Evolutionary conservation across 2,797 vertebrate genomes (phyloP).

Genomic region (Garrulus glandarius): DNA sequence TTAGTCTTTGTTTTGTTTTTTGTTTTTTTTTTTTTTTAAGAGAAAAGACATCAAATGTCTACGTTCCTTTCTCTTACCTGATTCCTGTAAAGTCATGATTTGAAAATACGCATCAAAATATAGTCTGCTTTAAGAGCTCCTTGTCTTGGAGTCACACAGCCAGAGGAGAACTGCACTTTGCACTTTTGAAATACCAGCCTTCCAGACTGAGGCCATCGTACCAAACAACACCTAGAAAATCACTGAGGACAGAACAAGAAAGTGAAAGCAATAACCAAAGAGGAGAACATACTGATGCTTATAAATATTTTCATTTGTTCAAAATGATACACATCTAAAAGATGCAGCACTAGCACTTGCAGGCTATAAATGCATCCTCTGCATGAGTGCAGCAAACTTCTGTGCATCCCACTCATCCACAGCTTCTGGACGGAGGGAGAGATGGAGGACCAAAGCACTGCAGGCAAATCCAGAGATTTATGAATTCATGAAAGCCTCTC

Average conservation of each 20-base stretch:
- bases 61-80: not conserved
- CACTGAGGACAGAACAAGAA: not conserved
- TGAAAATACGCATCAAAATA: not conserved
- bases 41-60: not conserved
- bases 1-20: rapidly evolving
- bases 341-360: not conserved
- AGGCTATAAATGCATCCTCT: not conserved
- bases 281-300: rapidly evolving
- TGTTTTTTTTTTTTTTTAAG: not conserved
- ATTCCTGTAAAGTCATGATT: not conserved
- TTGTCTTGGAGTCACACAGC: not conserved
- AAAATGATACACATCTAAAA: not conserved
- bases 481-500: not conserved
- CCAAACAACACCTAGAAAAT: not conserved
- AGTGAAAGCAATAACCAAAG: not conserved
- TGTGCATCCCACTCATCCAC: not conserved
- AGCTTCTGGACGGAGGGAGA: not conserved
- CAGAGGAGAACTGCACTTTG: not conserved
- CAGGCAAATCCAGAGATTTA: not conserved
- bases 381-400: not conserved
- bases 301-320: not conserved
- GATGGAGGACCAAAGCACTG: not conserved
- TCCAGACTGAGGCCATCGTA: not conserved
- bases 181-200: not conserved
- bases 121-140: not conserved